These are phyloP conservation scores for Peromyscus attwateri DNA, from an alignment of 2,797 vertebrate genomes.

Conservation along the genomic window DNA sequence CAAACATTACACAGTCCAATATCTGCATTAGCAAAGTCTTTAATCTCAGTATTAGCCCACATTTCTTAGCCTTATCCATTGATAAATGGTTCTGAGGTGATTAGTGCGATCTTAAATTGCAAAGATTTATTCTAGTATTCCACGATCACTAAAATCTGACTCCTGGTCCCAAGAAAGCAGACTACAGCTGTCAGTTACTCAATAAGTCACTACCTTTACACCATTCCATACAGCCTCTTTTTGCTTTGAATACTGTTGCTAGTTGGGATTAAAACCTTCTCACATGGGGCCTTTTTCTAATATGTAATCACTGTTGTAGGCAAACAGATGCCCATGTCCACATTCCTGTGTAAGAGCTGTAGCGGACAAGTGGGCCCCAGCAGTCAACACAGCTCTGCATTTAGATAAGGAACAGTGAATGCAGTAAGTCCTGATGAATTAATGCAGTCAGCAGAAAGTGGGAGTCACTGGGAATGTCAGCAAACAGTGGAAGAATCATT, in stretches of 20 bases:
- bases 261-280: background rate
- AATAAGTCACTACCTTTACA: background rate
- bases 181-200: background rate
- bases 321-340: background rate
- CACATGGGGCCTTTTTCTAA: background rate
- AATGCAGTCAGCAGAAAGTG: background rate
- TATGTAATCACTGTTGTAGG: background rate
- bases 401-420: background rate
- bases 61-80: background rate
- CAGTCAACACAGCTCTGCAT: background rate
- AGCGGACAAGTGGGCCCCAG: background rate
- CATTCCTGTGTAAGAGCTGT: background rate
- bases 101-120: background rate
- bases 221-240: background rate
- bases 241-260: background rate
- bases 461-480: background rate
- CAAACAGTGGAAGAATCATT: background rate
- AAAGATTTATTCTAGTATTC: background rate
- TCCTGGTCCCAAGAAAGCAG: background rate
- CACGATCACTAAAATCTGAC: background rate
- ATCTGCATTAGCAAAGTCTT: background rate
- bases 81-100: background rate
- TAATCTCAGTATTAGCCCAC: background rate
- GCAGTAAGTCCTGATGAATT: background rate
- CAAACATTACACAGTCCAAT: background rate